phyloP scores from a whole-genome alignment of 2,797 vertebrate genomes.

The Labroides dimidiatus region DNA sequence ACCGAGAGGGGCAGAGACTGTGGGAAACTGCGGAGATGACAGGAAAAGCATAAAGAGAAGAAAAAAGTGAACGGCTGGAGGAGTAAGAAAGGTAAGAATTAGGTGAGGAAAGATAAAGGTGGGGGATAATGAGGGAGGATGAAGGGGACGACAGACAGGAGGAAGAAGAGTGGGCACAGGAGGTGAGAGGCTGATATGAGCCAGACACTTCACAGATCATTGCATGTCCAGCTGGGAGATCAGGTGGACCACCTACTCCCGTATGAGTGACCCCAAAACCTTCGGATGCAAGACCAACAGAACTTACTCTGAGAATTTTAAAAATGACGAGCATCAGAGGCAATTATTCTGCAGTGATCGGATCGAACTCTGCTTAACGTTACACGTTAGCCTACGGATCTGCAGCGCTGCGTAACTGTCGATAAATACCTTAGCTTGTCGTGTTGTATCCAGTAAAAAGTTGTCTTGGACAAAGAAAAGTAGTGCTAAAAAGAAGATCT shows the following conservation, averaged over 20 bases:
- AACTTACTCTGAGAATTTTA: neutral
- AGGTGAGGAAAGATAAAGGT: constrained; percentile 44
- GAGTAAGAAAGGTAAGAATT: constrained; percentile 20
- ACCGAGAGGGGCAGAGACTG: constrained; percentile 31
- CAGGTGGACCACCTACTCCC: neutral
- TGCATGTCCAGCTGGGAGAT: constrained; percentile 34
- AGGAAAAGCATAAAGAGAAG: constrained; percentile 28
- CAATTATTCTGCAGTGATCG: too few relatives aligned
- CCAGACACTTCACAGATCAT: constrained; percentile 34
- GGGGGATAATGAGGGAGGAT: constrained; percentile 35
- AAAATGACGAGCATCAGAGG: too few relatives aligned
- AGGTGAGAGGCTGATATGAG: constrained; percentile 52
- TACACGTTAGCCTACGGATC: too few relatives aligned
- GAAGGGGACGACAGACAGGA: constrained; percentile 52
- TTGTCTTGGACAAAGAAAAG: too few relatives aligned
- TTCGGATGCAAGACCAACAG: neutral
- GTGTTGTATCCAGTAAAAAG: too few relatives aligned
- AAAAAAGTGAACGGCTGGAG: constrained; percentile 31
- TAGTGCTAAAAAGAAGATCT: too few relatives aligned
- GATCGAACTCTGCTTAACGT: too few relatives aligned
- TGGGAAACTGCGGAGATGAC: constrained; percentile 38
- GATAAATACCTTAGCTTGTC: too few relatives aligned
- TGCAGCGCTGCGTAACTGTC: too few relatives aligned
- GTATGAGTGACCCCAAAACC: neutral
- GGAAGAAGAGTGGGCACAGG: constrained; percentile 26